Conservation (phyloP, 92 coral and sea anemone species). For the Palythoa caribaeorum region DNA sequence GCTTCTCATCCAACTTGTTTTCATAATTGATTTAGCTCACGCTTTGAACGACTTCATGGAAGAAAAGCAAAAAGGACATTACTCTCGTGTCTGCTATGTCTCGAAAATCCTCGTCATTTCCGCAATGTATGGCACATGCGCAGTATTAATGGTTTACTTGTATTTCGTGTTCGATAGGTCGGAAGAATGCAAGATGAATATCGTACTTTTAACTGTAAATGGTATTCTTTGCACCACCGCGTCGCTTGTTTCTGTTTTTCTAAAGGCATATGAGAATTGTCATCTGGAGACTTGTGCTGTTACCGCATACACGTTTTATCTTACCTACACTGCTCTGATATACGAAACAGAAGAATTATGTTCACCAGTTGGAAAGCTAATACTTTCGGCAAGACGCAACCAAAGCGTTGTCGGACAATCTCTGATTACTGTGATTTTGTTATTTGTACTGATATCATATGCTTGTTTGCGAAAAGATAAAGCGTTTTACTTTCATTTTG, state of each 20-base stretch:
- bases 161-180: conserved; percentile 60
- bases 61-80: conserved; percentile 4
- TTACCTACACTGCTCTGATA: conserved; percentile 68
- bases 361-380: conserved; percentile 45
- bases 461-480: conserved; percentile 69
- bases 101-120: conserved; percentile 31
- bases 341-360: conserved; percentile 67
- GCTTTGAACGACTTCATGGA: conserved; percentile 55
- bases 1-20: conserved; percentile 72
- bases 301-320: conserved; percentile 64
- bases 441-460: conserved; percentile 67
- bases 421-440: conserved; percentile 46
- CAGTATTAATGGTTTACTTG: conserved; percentile 51
- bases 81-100: conserved; percentile 45
- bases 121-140: conserved; percentile 48
- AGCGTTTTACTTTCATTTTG: conserved; percentile 54
- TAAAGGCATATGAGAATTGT: conserved; percentile 37
- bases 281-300: conserved; percentile 78
- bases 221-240: conserved; percentile 58
- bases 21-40: conserved; percentile 77
- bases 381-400: conserved; percentile 32
- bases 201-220: conserved; percentile 66
- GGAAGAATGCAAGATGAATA: conserved; percentile 73
- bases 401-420: conserved; percentile 63
- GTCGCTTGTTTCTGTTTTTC: conserved; percentile 56